Percentiles rank a stretch among this genome's conserved stretches.
Evolutionary conservation across 2,797 vertebrate species (phyloP).

Genomic region (Pseudochirops corinnae): DNA sequence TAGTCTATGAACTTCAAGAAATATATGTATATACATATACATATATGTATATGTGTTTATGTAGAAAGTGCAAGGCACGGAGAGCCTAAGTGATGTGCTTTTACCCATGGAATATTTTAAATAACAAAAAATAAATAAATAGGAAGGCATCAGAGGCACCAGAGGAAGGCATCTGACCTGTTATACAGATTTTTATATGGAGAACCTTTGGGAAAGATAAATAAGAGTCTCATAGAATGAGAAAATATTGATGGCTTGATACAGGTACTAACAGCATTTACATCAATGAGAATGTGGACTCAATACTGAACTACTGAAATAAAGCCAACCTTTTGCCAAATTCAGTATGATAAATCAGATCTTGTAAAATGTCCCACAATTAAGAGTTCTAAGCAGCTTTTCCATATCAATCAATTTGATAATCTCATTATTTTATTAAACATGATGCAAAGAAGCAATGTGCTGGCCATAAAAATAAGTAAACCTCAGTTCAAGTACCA

Average conservation of each 20-base stretch:
- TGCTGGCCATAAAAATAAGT: not conserved
- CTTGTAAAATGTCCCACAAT: not conserved
- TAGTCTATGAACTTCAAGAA: not conserved
- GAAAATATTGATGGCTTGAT: not conserved
- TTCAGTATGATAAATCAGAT: not conserved
- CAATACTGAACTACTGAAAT: not conserved
- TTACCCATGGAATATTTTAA: not conserved
- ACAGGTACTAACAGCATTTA: not conserved
- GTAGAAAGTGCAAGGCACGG: not conserved
- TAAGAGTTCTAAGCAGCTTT: not conserved
- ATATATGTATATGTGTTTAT: not conserved
- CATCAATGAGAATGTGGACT: not conserved
- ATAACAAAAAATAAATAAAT: not conserved
- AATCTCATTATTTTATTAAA: not conserved
- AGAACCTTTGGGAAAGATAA: not conserved
- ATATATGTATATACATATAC: not conserved
- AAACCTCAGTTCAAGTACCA: not conserved
- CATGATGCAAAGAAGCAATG: not conserved
- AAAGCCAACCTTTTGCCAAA: not conserved
- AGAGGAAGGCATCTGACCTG: not conserved
- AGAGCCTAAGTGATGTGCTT: not conserved
- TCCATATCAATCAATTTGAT: not conserved
- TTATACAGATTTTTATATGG: not conserved
- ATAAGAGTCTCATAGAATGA: not conserved
- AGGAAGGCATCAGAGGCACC: not conserved